Conservation (phyloP, 2,113 vertebrate genomes). For the Pterophyllum scalare region DNA sequence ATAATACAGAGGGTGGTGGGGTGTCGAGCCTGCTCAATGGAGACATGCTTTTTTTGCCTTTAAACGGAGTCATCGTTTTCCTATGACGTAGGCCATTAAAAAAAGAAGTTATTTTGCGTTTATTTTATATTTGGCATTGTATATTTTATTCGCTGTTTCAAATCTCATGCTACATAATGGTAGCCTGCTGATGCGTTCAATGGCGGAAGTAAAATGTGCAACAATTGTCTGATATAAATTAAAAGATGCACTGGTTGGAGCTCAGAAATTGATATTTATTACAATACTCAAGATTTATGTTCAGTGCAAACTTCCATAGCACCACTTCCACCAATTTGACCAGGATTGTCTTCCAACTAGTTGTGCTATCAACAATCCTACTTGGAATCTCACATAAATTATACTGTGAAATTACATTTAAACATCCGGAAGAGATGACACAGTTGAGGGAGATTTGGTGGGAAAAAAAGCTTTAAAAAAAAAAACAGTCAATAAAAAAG, state of each 20-base stretch:
- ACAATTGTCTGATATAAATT: background rate
- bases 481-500: no score
- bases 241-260: background rate
- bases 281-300: background rate
- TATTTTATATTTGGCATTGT: background rate
- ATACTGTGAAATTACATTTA: no score
- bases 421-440: no score
- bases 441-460: background rate
- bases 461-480: background rate
- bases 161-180: background rate
- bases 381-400: no score
- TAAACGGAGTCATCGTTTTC: background rate
- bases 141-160: background rate
- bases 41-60: conserved; percentile 4
- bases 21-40: conserved; percentile 49
- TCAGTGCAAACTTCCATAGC: background rate
- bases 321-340: background rate
- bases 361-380: background rate
- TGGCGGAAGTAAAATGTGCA: background rate
- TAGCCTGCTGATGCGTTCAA: background rate
- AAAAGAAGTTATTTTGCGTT: no score
- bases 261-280: background rate
- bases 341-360: background rate
- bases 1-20: conserved; percentile 55
- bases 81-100: background rate